Evolutionary conservation across 23 tunicate genomes (phyloP), one percentile per base, ranked within the genome.

Genomic region (Ciona savignyi): DNA sequence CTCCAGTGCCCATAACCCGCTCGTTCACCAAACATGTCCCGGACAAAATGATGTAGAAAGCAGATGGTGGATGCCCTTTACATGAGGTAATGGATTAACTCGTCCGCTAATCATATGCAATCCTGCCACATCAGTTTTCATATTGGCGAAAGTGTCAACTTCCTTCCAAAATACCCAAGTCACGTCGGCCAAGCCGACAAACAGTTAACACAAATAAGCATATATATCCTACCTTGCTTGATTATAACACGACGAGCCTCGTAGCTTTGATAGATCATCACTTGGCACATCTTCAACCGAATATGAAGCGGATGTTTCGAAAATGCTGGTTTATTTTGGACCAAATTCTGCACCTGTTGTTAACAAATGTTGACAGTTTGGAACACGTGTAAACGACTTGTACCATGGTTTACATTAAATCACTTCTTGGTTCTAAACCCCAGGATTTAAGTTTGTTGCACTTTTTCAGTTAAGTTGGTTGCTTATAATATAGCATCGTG

Each of bases 31-130:
- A 33, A 65, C 91, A 85, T 21, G 91, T 78, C 25, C 91, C 91
- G 15, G 91, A 85, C 27, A 85, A 65, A 48, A 85, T 73, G 70
- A 85, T 85, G 75, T 85, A 85, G 32, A 85, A 85, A 0, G 91
- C 91, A 25, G 91, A 60, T 24, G 91, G 91, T 0, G 91, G 91
- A 42, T 85, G 91, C 20, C 91, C 91, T 85, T 1, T 21, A 73
- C 51, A 15, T 42, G 56, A 42, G 60, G 56, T 42, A 42, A n/a
- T n/a, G n/a, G n/a, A n/a, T 51, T 51, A 51, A 21, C 20, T 20
- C 21, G 20, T 51, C 62, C 21, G 21, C 21, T 51, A 19, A 19
- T 51, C 21, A 19, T 51, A 19, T 51, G 20, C 62, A 51, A 19
- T 19, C 21, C n/a, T n/a, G n/a, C n/a, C n/a, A n/a, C n/a, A n/a